phyloP scores from a whole-genome alignment of 2,888 invertebrate species.

The Sphaerophoria taeniata region DNA sequence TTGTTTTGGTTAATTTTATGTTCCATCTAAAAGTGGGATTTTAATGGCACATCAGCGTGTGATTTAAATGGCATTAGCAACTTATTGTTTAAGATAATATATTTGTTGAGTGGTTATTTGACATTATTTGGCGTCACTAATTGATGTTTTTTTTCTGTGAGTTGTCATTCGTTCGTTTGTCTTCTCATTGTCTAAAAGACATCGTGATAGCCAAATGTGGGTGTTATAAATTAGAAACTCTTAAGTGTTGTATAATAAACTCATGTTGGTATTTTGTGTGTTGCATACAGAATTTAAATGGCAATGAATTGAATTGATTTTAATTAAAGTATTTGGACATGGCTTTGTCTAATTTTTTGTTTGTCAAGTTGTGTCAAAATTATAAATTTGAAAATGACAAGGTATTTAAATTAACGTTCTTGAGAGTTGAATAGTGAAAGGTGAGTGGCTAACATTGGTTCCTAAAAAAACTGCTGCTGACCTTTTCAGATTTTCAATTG shows the following conservation, averaged over 20 bases:
- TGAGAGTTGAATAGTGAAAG: not conserved
- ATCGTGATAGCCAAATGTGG: conserved; percentile 48
- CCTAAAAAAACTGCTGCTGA: too few species aligned
- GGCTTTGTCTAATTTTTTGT: not conserved
- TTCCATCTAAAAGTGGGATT: conserved; percentile 69
- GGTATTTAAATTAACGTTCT: not conserved
- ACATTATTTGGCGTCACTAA: conserved; percentile 67
- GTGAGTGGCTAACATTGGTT: not conserved
- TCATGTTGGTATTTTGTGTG: not conserved
- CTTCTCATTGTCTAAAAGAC: conserved; percentile 40
- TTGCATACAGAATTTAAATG: conserved; percentile 20
- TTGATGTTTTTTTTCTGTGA: conserved; percentile 38
- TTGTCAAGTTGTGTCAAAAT: conserved; percentile 5
- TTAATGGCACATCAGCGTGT: conserved; percentile 60
- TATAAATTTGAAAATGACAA: conserved; percentile 14
- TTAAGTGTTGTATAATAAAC: conserved; percentile 2
- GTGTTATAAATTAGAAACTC: conserved; percentile 58
- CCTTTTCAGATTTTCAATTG: too few species aligned
- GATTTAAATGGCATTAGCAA: conserved; percentile 70
- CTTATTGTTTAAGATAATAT: conserved; percentile 54
- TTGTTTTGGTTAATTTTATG: conserved; percentile 72
- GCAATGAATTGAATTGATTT: conserved; percentile 3
- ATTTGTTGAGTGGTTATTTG: conserved; percentile 71
- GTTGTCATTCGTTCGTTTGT: not conserved
- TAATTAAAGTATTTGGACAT: not conserved